Conservation (phyloP, 1,140 invertebrate species). For the Pachypeltis micranthus region DNA sequence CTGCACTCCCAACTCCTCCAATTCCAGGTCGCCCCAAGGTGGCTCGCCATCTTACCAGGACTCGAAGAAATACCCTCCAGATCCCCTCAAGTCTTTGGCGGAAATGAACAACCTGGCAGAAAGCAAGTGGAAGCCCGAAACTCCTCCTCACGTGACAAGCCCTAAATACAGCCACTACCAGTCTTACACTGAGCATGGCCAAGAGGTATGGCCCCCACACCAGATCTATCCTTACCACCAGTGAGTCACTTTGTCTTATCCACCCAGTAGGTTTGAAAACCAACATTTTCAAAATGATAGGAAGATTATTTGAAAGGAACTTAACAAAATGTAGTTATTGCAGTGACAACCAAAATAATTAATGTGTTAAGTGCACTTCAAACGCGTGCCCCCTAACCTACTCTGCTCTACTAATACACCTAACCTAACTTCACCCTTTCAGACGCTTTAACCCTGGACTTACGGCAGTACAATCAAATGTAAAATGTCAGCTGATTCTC, state of each 20-base stretch:
- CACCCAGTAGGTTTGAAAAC: slow-evolving; percentile 20
- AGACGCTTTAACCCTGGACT: too few relatives aligned
- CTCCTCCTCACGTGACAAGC: slow-evolving; percentile 28
- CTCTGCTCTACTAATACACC: too few relatives aligned
- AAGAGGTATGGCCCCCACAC: slow-evolving; percentile 49
- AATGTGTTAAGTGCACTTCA: too few relatives aligned
- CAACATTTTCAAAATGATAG: too few relatives aligned
- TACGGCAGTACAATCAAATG: too few relatives aligned
- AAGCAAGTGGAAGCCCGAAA: slow-evolving; percentile 39
- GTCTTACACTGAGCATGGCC: slow-evolving; percentile 23
- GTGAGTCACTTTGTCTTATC: slow-evolving; percentile 38
- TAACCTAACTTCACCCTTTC: too few relatives aligned
- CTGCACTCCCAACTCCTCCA: slow-evolving; percentile 35
- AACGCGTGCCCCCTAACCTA: too few relatives aligned
- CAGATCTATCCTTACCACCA: slow-evolving; percentile 51
- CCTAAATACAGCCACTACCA: slow-evolving; percentile 33
- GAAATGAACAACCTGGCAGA: slow-evolving; percentile 44
- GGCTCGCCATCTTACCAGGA: slow-evolving; percentile 24
- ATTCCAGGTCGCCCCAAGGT: slow-evolving; percentile 25
- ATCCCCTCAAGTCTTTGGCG: slow-evolving; percentile 45
- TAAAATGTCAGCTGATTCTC: too few relatives aligned
- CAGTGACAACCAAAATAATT: too few relatives aligned
- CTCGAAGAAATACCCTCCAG: slow-evolving; percentile 27
- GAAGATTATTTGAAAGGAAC: too few relatives aligned
- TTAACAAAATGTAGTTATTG: too few relatives aligned